These are phyloP conservation scores for Ophioninae sp. DNA, from an alignment of 2,888 invertebrate species.

Conservation along the genomic window DNA sequence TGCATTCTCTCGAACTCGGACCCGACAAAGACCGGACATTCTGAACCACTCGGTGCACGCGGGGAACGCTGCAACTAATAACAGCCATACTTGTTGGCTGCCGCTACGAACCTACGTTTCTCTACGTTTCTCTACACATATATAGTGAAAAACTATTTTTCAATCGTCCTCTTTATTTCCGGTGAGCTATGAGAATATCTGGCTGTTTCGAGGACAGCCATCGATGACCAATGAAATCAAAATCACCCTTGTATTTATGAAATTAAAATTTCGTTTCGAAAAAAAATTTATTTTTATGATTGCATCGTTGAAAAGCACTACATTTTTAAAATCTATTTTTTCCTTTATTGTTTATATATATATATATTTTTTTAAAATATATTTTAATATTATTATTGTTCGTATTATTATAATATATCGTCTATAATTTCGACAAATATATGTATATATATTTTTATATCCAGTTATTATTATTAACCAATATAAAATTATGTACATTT, in stretches of 20 bases:
- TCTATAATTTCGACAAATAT: no score
- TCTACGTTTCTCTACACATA: not conserved
- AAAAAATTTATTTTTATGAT: no score
- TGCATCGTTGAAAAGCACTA: no score
- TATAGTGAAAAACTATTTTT: not conserved
- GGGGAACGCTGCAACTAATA: constrained; percentile 17
- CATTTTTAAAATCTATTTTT: no score
- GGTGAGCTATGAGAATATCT: not conserved
- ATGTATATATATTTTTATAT: no score
- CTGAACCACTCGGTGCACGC: not conserved
- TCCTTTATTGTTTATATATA: no score
- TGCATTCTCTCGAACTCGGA: constrained; percentile 3
- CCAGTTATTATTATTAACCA: no score
- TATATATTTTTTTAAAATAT: no score
- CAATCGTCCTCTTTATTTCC: not conserved
- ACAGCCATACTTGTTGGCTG: not conserved
- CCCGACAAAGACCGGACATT: constrained; percentile 3
- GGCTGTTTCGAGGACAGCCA: not conserved
- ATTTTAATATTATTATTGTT: no score
- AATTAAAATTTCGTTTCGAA: not conserved
- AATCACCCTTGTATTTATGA: not conserved
- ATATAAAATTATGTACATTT: no score
- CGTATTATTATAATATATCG: no score
- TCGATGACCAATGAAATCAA: no score
- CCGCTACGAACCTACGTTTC: not conserved